Base-by-base conservation (phyloP, 1,140 invertebrate species). In the Drosophila hydei region DNA sequence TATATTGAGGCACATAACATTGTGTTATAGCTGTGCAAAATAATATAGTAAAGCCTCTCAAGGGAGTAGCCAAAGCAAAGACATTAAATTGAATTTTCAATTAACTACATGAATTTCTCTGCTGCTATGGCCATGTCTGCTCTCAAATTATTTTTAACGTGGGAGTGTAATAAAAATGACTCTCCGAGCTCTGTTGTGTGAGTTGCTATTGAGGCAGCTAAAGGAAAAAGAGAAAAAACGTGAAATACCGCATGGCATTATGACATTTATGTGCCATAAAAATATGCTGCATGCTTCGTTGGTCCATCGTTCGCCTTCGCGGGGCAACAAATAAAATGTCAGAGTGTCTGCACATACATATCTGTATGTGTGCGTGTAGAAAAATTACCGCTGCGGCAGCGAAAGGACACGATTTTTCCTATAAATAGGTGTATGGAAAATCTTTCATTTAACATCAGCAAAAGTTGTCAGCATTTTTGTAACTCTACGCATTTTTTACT, bases 211-310 rank as follows among this genome's bases (percentile, higher is more conserved):
- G n/a, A 42, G 7, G 4, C 38, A 14, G 38, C 38, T 11, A 14
- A 14, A 42, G 4, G n/a, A 0, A 38, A 14, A 38, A 14, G n/a
- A 38, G 5, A 4, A 40, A 14, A 14, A 40, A 14, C 14, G 54
- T 47, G 48, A 81, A 81, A 78, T 75, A 45, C 72, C 78, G 81
- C 78, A 87, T 75, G 72, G 52, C 74, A 87, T 83, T 80, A 88
- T 87, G 81, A 76, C 83, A 87, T 87, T 87, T 79, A 88, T 87
- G 83, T 65, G 72, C 78, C 71, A 88, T 87, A 87, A 87, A 87
- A 87, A 78, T 87, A 87, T 85, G 81, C 71, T 87, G 61, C 62
- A 72, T 65, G 77, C 83, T 80, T 65, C 72, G 75, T 77, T 88
- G 81, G 81, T 65, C 60, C 74, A 77, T 61, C 67, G 23, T 60